Conservation (phyloP, 2,113 vertebrate genomes). For the Pao palembangensis region DNA sequence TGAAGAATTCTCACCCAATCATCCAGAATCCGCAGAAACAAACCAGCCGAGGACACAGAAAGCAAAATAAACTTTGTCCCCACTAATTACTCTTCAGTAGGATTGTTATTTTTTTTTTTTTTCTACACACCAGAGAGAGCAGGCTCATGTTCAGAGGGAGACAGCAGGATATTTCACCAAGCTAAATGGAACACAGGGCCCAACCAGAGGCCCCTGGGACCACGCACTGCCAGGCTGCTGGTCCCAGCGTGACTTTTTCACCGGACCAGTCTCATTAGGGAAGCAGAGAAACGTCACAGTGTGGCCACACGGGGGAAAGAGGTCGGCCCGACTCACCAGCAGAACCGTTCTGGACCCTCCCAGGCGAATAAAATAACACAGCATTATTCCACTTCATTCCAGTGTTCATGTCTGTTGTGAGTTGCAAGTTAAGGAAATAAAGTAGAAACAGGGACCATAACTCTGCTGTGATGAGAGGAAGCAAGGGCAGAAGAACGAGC, state of each 20-base stretch:
- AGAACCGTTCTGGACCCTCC: slow-evolving; percentile 24
- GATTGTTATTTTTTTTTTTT: neutral
- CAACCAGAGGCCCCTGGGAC: slow-evolving; percentile 49
- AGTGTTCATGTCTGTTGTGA: slow-evolving; percentile 7
- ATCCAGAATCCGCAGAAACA: too few species aligned
- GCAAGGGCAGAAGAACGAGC: slow-evolving; percentile 14
- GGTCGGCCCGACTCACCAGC: slow-evolving; percentile 46
- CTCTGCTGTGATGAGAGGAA: neutral
- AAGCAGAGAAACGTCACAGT: slow-evolving; percentile 56
- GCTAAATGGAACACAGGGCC: slow-evolving; percentile 49
- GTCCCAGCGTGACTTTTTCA: slow-evolving; percentile 51
- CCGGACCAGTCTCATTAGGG: slow-evolving; percentile 69
- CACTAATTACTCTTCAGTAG: neutral
- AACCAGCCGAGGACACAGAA: too few species aligned
- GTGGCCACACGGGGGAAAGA: slow-evolving; percentile 44
- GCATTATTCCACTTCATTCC: slow-evolving; percentile 15
- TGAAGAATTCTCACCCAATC: too few species aligned
- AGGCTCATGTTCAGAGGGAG: neutral
- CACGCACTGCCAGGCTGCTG: slow-evolving; percentile 61
- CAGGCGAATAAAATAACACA: slow-evolving; percentile 25
- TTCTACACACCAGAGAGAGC: neutral
- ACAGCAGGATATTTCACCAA: slow-evolving; percentile 52
- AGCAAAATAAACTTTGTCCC: too few species aligned
- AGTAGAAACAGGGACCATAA: neutral
- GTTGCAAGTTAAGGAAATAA: neutral